phyloP scores from a whole-genome alignment of 2,113 vertebrate genomes.

The Pseudorasbora parva region DNA sequence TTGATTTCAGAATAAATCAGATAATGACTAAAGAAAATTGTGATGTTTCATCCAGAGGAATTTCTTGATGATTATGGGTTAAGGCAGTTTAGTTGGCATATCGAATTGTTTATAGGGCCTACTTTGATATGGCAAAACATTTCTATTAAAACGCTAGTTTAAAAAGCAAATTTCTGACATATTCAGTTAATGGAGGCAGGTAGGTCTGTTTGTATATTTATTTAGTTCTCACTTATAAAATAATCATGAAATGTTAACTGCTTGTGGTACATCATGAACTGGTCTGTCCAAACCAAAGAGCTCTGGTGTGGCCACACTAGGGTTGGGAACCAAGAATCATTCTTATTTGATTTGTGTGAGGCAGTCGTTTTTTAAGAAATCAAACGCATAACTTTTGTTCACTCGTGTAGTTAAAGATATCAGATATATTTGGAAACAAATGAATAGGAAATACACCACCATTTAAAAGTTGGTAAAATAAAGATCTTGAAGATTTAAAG shows the following conservation, averaged over 20 bases:
- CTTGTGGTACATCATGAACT: neutral
- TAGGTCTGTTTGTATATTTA: too few relatives aligned
- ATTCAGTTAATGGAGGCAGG: neutral
- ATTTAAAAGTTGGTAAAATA: neutral
- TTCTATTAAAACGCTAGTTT: constrained; percentile 5
- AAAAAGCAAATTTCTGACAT: constrained; percentile 12
- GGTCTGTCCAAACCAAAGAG: neutral
- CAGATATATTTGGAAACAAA: neutral
- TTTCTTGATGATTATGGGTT: constrained; percentile 9
- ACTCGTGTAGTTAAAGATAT: neutral
- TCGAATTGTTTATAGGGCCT: neutral
- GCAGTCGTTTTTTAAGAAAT: too few relatives aligned
- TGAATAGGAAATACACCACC: neutral
- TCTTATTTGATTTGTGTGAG: neutral
- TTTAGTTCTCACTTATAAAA: neutral
- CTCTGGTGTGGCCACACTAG: neutral
- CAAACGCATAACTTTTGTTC: neutral
- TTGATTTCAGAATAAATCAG: constrained; percentile 5
- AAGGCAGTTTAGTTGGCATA: neutral
- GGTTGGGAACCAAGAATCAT: neutral
- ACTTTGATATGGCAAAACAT: neutral
- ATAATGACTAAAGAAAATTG: constrained; percentile 19
- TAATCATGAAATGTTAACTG: neutral
- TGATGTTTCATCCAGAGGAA: neutral
- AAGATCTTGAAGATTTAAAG: too few relatives aligned